These are phyloP conservation scores for Oxyruncus cristatus DNA, from an alignment of 2,113 vertebrate species.

Conservation along the genomic window DNA sequence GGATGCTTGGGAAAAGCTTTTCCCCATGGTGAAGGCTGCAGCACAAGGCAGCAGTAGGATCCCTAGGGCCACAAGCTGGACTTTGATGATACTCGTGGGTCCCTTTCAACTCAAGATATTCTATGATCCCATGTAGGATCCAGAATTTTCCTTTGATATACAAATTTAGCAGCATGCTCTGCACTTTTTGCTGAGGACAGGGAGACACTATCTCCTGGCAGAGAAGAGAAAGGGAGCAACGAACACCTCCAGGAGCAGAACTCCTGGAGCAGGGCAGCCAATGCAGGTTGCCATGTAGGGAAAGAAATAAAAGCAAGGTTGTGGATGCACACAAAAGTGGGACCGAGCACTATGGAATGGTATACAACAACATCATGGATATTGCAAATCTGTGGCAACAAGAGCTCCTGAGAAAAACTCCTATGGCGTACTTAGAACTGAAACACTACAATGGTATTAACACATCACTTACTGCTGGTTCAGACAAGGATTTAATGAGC, in stretches of 20 bases:
- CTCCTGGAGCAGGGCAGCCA: background rate
- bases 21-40: background rate
- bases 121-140: background rate
- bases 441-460: background rate
- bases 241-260: background rate
- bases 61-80: background rate
- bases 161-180: background rate
- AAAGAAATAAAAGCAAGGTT: background rate
- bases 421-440: background rate
- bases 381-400: background rate
- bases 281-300: background rate
- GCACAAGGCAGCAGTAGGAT: background rate
- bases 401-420: background rate
- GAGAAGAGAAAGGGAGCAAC: background rate
- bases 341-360: background rate
- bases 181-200: background rate
- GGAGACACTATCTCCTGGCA: background rate
- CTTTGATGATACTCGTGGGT: background rate
- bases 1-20: background rate
- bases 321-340: background rate
- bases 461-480: background rate
- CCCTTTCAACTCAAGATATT: background rate
- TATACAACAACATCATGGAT: fast-evolving
- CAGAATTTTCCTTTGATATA: background rate
- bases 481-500: background rate